Conservation (phyloP, 2,888 invertebrate species). For the Torymus tubicola region DNA sequence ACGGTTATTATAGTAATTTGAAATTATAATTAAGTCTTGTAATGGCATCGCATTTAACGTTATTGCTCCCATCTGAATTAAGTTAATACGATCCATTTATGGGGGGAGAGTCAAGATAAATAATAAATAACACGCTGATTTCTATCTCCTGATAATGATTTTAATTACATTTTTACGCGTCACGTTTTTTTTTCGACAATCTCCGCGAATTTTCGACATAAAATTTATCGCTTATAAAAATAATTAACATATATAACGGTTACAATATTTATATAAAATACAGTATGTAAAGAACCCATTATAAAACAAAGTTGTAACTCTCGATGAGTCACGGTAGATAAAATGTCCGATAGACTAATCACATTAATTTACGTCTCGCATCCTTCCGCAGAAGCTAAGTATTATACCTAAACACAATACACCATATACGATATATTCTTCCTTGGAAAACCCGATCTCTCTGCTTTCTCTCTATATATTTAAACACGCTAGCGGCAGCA, state of each 20-base stretch:
- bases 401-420: neutral
- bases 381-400: neutral
- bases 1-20: conserved; percentile 24
- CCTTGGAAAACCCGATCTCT: neutral
- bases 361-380: conserved; percentile 17
- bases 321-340: conserved; percentile 10
- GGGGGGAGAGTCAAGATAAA: too few relatives aligned
- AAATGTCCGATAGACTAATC: conserved; percentile 34
- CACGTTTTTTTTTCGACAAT: too few relatives aligned
- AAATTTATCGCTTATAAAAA: too few relatives aligned
- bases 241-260: neutral
- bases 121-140: too few relatives aligned
- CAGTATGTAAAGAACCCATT: neutral
- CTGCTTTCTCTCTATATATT: neutral
- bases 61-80: neutral
- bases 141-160: too few relatives aligned
- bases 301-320: conserved; percentile 5
- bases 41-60: conserved; percentile 13
- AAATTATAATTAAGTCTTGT: conserved; percentile 37
- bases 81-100: conserved; percentile 11
- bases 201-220: too few relatives aligned
- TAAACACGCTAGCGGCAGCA: neutral
- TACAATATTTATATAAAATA: neutral
- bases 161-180: too few relatives aligned
- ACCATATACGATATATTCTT: neutral